Base-by-base conservation (phyloP, 2,888 invertebrate genomes). In the Exocentrus adspersus region DNA sequence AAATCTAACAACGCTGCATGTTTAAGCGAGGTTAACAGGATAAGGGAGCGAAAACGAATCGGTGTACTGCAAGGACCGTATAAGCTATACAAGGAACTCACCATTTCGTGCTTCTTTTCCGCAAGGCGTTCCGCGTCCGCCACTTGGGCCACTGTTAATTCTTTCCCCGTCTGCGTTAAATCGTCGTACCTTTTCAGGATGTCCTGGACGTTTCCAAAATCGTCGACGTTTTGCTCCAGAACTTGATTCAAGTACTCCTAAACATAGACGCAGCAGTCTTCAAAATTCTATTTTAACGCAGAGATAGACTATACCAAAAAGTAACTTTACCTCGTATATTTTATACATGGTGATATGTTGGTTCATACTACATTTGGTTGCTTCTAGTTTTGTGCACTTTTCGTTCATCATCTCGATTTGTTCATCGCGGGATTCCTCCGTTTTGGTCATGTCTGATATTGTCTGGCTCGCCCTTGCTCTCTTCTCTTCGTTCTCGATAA, bases 401-500 rank as follows among this genome's bases (percentile, higher is more conserved):
- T 24, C 4, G 10, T 5, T 9, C 12, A 14, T 37, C 2, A 5
- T 37, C 6, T 37, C 12, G 12, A 37, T 37, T 5, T 37, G 37
- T 12, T 37, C n/a, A 4, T 37, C 12, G 4, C 37, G 37, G 2
- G 3, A 3, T 5, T n/a, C 37, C 10, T 5, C 5, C 10, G 14
- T 3, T 12, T 1, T 58, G 19, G 14, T 41, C 32, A 14, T 66
- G 41, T 65, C 64, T 2, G 54, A 20, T 4, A 68, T 58, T 52
- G 65, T 60, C 14, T 46, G 51, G 1, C 53, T 50, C 0, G 69
- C 67, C 19, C 69, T 41, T 7, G 67, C 59, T 51, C 63, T 63
- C 62, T 72, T 72, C 24, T 69, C 68, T 7, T 60, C 45, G 41
- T 71, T 72, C 65, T 71, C 71, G 46, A 60, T 64, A 2, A 72